Evolutionary conservation across 1,140 invertebrate species (phyloP).

Genomic region (Lasioglossum baleicum): DNA sequence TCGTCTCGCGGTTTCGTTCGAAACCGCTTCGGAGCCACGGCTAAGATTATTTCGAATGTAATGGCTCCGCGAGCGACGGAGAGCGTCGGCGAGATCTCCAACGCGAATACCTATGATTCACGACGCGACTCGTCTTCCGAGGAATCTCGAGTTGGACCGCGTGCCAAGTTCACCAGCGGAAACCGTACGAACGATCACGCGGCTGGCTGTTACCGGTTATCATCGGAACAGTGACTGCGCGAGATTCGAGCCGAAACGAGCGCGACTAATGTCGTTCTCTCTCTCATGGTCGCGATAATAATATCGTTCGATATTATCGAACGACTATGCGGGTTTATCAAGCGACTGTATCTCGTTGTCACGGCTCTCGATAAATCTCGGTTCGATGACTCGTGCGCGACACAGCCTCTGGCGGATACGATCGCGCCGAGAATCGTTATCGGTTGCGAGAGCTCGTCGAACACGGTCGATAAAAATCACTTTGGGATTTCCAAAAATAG

Average conservation of each 20-base stretch:
- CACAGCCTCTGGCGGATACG: too few species aligned
- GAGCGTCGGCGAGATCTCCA: not conserved
- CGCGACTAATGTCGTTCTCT: not conserved
- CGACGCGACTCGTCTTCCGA: not conserved
- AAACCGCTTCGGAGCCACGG: not conserved
- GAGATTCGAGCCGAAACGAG: not conserved
- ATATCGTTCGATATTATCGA: constrained; percentile 9
- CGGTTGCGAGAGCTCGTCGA: not conserved
- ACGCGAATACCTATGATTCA: not conserved
- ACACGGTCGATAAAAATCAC: too few species aligned
- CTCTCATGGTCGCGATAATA: not conserved
- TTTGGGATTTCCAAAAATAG: too few species aligned
- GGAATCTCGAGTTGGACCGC: not conserved
- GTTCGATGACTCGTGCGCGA: too few species aligned
- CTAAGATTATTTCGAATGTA: not conserved
- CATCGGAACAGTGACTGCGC: not conserved
- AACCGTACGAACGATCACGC: not conserved
- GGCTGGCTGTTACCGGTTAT: not conserved
- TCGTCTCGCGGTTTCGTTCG: too few species aligned
- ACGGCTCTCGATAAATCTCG: too few species aligned
- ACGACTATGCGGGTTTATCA: not conserved
- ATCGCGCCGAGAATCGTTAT: not conserved
- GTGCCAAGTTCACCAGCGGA: not conserved
- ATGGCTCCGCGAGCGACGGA: too few species aligned
- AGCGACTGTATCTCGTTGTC: too few species aligned